Conservation (phyloP, 2,888 invertebrate genomes). For the Sinopyrophorus schimmeli region DNA sequence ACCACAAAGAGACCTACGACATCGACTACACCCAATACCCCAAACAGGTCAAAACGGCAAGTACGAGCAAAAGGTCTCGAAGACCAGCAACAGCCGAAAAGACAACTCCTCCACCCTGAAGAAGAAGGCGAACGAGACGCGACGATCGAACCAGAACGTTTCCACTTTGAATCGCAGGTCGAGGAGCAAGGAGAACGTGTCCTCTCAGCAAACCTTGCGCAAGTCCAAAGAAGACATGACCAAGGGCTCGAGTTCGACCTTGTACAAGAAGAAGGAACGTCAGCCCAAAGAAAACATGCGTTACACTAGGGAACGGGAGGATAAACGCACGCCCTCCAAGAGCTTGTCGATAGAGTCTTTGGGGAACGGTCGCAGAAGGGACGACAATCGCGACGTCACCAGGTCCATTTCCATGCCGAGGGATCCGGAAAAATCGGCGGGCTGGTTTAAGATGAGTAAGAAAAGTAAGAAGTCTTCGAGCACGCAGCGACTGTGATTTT, state of each 20-base stretch:
- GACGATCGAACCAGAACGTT: conserved; percentile 44
- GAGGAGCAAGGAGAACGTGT: conserved; percentile 50
- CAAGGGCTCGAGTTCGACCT: conserved; percentile 48
- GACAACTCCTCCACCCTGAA: conserved; percentile 50
- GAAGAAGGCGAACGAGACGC: conserved; percentile 58
- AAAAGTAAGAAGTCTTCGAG: conserved; percentile 55
- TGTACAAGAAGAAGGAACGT: conserved; percentile 52
- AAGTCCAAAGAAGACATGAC: conserved; percentile 47
- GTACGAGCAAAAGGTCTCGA: conserved; percentile 49
- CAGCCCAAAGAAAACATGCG: conserved; percentile 57
- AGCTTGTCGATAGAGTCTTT: conserved; percentile 68
- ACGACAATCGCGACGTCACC: conserved; percentile 57
- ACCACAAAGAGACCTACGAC: conserved; percentile 73
- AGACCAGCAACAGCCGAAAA: conserved; percentile 48
- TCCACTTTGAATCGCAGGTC: conserved; percentile 57
- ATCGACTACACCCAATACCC: conserved; percentile 76
- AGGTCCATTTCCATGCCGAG: conserved; percentile 75
- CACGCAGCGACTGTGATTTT: conserved; percentile 48
- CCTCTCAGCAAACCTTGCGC: conserved; percentile 42
- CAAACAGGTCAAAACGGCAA: conserved; percentile 55
- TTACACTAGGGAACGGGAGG: conserved; percentile 48
- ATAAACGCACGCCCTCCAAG: conserved; percentile 54
- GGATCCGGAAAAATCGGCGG: conserved; percentile 71
- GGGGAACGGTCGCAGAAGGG: conserved; percentile 52
- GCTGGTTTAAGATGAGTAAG: conserved; percentile 69